Percentiles rank a stretch among this genome's conserved stretches.
These are phyloP conservation scores for Chascanopsetta lugubris DNA, from an alignment of 2,113 vertebrate genomes.

Conservation along the genomic window DNA sequence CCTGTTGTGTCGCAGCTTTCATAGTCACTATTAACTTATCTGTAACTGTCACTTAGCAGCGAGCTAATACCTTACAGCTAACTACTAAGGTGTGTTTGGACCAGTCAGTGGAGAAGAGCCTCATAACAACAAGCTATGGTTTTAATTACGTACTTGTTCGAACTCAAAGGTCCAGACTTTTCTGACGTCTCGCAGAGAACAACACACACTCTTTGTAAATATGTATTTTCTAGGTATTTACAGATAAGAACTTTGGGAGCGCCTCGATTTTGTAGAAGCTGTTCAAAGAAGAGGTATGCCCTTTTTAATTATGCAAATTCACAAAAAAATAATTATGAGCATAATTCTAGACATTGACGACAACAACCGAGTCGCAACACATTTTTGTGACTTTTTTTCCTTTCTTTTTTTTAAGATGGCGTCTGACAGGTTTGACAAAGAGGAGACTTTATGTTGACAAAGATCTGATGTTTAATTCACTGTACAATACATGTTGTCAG, in stretches of 20 bases:
- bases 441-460: constrained; percentile 62
- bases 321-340: constrained; percentile 46
- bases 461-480: constrained; percentile 48
- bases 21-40: constrained; percentile 18
- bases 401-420: constrained; percentile 25
- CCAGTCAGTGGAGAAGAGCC: constrained; percentile 34
- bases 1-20: constrained; percentile 19
- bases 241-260: constrained; percentile 74
- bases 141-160: constrained; percentile 41
- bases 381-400: constrained; percentile 57
- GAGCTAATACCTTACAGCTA: constrained; percentile 6
- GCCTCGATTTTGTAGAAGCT: constrained; percentile 79
- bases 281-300: constrained; percentile 74
- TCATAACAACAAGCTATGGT: constrained; percentile 12
- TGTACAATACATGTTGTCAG: constrained; percentile 84
- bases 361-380: constrained; percentile 48
- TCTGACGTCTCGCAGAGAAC: constrained; percentile 55
- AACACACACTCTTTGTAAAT: constrained; percentile 79
- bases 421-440: constrained; percentile 63
- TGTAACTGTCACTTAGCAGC: constrained; percentile 13
- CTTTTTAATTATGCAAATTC: constrained; percentile 82
- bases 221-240: constrained; percentile 82
- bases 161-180: constrained; percentile 51
- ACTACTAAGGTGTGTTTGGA: constrained; percentile 31
- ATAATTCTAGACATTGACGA: constrained; percentile 57